Conservation (phyloP, 2,113 vertebrate species). For the Mellivora capensis region DNA sequence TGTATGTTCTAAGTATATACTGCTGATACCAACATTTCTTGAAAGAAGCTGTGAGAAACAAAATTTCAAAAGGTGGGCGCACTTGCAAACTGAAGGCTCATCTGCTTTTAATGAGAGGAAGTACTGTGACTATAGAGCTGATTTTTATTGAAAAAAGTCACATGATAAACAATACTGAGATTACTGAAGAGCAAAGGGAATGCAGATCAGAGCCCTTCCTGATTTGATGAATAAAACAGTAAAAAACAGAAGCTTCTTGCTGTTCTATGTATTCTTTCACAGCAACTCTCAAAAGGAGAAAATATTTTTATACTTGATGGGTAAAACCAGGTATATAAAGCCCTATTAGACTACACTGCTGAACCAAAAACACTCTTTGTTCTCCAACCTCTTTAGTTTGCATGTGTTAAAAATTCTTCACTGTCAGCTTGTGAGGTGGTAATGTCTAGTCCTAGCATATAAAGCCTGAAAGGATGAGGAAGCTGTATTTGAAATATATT, state of each 20-base stretch:
- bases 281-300: slow-evolving; percentile 31
- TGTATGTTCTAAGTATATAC: background rate
- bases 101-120: slow-evolving; percentile 25
- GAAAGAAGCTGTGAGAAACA: background rate
- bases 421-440: background rate
- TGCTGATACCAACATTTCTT: slow-evolving; percentile 10
- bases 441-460: background rate
- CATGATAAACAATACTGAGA: slow-evolving; percentile 22
- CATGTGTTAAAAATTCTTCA: background rate
- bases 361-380: background rate
- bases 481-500: background rate
- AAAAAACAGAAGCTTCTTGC: background rate
- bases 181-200: slow-evolving; percentile 33
- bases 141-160: slow-evolving; percentile 23
- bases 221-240: slow-evolving; percentile 25
- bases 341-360: background rate
- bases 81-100: slow-evolving; percentile 5
- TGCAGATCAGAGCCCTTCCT: background rate
- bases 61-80: background rate
- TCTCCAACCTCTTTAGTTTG: background rate
- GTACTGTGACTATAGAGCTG: background rate
- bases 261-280: background rate
- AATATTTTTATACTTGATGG: background rate
- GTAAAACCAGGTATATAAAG: slow-evolving; percentile 8
- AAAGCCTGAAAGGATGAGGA: background rate